Base-by-base conservation (phyloP, 2,888 invertebrate species). In the Apamea anceps region DNA sequence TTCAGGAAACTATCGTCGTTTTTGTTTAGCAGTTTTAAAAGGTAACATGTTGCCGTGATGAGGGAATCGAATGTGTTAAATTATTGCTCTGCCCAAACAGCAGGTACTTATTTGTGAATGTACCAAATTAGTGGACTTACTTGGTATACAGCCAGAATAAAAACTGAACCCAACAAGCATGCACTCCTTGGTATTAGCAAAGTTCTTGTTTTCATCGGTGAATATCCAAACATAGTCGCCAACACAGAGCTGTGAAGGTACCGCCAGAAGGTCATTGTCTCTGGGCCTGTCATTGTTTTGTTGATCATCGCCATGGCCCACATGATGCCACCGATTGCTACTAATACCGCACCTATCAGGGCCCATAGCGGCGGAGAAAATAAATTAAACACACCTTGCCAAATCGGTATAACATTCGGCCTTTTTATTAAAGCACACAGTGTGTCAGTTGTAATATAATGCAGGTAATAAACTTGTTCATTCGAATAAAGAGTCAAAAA, bases 111-210 rank as follows among this genome's bases (percentile, higher is more conserved):
- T 12, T 28, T 48, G 28, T 28, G 5, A 12, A 25, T 32, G 2
- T 45, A 7, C 0, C 1, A 32, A 18, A 72, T 32, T 25, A n/a
- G 13, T 81, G 21, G 1, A 87, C 91, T 90, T 85, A 94, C 95
- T 88, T 94, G 94, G 88, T 92, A 94, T 13, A 89, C 73, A n/a
- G 94, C 90, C 18, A 90, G 51, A 54, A 94, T 75, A 15, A 93
- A 88, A 21, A 94, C 85, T 0, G 94, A 94, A 48, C 83, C 81
- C 37, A 90, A 77, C 12, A 95, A 87, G 71, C 93, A 93, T 21
- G 89, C 79, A 15, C 90, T 91, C 79, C 90, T 91, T 21, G 94
- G 75, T 57, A 93, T 74, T 25, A 90, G 87, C 78, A 88, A 85
- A n/a, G 86, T 84, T 65, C 72, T 82, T 74, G 81, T 85, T 72